These are phyloP conservation scores for Boloria euphrosyne DNA, from an alignment of 2,888 invertebrate genomes.

Conservation along the genomic window DNA sequence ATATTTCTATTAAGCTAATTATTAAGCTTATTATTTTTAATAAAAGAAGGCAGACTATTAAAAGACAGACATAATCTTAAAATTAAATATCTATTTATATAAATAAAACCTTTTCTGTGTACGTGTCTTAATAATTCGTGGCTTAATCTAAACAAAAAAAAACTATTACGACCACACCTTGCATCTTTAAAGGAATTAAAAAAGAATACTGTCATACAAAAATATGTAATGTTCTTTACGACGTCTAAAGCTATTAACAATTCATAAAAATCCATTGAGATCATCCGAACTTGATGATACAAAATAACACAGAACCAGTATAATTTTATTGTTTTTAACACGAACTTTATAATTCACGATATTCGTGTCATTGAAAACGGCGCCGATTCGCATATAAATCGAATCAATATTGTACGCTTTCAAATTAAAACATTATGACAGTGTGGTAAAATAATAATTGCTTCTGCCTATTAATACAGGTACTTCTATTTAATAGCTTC, in stretches of 20 bases:
- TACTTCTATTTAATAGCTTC: slow-evolving; percentile 5
- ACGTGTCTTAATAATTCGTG: background rate
- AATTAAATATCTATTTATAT: no score
- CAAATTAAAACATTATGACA: slow-evolving; percentile 13
- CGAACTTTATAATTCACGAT: slow-evolving; percentile 29
- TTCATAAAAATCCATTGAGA: slow-evolving; percentile 35
- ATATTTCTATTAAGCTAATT: no score
- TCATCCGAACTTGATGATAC: slow-evolving; percentile 22
- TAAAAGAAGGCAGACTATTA: no score
- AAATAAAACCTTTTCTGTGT: no score
- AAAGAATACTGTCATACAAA: slow-evolving; percentile 25
- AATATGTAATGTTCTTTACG: slow-evolving; percentile 25
- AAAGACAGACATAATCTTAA: background rate
- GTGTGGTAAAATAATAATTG: slow-evolving; percentile 3
- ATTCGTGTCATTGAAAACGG: slow-evolving; percentile 27
- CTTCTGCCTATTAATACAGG: background rate
- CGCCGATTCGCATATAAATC: slow-evolving; percentile 26
- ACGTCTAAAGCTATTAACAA: slow-evolving; percentile 34
- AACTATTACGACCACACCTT: slow-evolving; percentile 10
- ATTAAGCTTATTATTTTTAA: no score
- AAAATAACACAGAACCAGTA: slow-evolving; percentile 29
- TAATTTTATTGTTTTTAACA: slow-evolving; percentile 29
- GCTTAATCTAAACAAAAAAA: slow-evolving; percentile 9
- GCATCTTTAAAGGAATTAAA: slow-evolving; percentile 18
- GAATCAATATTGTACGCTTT: slow-evolving; percentile 19